phyloP scores from a whole-genome alignment of 2,888 invertebrate species.

The Onthophagus sagittarius region DNA sequence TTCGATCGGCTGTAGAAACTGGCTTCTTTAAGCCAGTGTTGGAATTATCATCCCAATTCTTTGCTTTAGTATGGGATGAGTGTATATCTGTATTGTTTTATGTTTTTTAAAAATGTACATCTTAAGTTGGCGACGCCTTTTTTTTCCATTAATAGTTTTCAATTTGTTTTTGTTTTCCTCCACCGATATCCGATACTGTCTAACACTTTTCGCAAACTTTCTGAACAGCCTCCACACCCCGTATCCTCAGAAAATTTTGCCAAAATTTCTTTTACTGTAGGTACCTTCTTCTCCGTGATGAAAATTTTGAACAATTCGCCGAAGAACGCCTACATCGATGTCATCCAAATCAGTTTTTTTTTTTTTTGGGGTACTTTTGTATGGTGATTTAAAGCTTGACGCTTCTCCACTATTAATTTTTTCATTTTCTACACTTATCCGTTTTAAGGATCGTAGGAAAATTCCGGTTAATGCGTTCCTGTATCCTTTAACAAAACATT shows the following conservation, averaged over 20 bases:
- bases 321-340: neutral
- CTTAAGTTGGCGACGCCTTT: neutral
- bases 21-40: constrained; percentile 23
- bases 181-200: constrained; percentile 14
- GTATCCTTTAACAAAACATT: too few relatives aligned
- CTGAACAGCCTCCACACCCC: neutral
- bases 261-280: neutral
- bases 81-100: constrained; percentile 16
- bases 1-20: constrained; percentile 28
- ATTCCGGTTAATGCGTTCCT: too few relatives aligned
- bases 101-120: neutral
- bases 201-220: constrained; percentile 10
- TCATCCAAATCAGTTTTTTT: too few relatives aligned
- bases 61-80: constrained; percentile 20
- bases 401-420: too few relatives aligned
- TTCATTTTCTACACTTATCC: too few relatives aligned
- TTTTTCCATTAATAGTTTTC: constrained; percentile 16
- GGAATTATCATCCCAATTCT: constrained; percentile 25
- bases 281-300: neutral
- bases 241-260: neutral
- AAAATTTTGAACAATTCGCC: neutral
- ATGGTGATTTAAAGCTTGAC: too few relatives aligned
- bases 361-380: too few relatives aligned
- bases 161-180: constrained; percentile 17
- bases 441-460: too few relatives aligned